Evolutionary conservation across 30 jellyfish, hydroid and myxozoan genomes (phyloP), one percentile per base, ranked within the genome.

Genomic region (Cassiopea xamachana): DNA sequence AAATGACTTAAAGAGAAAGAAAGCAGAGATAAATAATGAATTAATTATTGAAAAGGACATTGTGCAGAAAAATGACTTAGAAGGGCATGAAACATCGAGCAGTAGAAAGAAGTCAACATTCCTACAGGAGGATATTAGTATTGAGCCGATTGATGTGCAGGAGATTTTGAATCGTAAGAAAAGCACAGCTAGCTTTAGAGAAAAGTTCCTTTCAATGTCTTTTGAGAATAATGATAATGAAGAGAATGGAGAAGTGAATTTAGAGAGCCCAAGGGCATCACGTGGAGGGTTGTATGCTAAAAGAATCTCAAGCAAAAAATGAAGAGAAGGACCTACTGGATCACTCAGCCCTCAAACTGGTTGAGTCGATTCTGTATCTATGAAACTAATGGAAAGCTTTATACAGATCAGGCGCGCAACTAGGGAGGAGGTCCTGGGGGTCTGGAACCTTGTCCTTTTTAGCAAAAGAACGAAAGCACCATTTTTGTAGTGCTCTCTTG

Each of bases 161-260:
- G 94, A 87, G n/a, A 7, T 76, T 46, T 55, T 77, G 43, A 59
- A 60, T 14, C 89, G 94, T 18, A 87, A 77, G 46, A 75, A 44
- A 61, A 79, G 88, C 83, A 64, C 64, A 61, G 83, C 64, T 44
- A 86, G 87, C 69, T 46, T 61, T 43, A 73, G 58, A n/a, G 92
- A 84, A 14, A 70, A 73, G 78, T 84, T 84, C 44, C 64, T 84
- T 19, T 84, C 92, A 60, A 48, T 84, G 48, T 84, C 86, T 1
- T 71, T 67, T 80, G 92, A 84, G n/a, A 78, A 60, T 2, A 16
- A 46, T 1, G 87, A 48, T 8, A 15, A 60, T 19, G 1, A 2
- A 15, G 69, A 45, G 27, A 39, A 39, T 10, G 27, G 74, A 5
- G 15, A 64, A 4, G 6, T 2, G 43, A 71, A 1, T 19, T 6